These are phyloP conservation scores for Enteromius trimaculatus DNA, from an alignment of 2,797 vertebrate species.

Conservation along the genomic window DNA sequence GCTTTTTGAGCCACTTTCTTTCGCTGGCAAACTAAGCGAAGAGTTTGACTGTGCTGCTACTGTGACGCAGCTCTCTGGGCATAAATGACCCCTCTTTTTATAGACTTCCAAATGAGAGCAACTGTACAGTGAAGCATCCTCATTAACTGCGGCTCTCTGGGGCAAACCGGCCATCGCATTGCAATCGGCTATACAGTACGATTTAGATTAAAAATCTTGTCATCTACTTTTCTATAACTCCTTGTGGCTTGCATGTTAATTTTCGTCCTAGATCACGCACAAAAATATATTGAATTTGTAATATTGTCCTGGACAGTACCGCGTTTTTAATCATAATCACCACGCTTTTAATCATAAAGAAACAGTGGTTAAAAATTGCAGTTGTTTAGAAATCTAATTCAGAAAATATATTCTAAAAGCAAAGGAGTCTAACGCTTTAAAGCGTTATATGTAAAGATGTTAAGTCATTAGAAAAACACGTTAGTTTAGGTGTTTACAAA, in stretches of 20 bases:
- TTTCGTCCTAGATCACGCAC: neutral
- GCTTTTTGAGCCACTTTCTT: constrained; percentile 70
- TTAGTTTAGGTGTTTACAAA: neutral
- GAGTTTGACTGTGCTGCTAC: constrained; percentile 76
- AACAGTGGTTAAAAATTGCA: neutral
- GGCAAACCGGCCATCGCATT: constrained; percentile 13
- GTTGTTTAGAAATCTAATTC: neutral
- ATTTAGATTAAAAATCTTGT: constrained; percentile 11
- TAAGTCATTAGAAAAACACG: neutral
- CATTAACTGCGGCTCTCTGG: constrained; percentile 68
- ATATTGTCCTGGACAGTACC: neutral
- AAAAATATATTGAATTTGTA: neutral
- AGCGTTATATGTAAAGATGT: neutral
- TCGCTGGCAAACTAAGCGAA: constrained; percentile 74
- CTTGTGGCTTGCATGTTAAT: neutral
- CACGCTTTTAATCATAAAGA: neutral
- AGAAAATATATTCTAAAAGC: neutral
- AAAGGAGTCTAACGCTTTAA: neutral
- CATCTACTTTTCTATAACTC: constrained; percentile 15
- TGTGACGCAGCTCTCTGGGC: constrained; percentile 55
- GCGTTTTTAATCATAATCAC: neutral
- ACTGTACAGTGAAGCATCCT: constrained; percentile 76
- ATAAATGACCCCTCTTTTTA: constrained; percentile 79
- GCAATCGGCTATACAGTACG: constrained; percentile 37
- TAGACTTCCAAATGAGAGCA: constrained; percentile 79